These are phyloP conservation scores for Halcyon chelicuti DNA, from an alignment of 2,797 vertebrate species.

Conservation along the genomic window DNA sequence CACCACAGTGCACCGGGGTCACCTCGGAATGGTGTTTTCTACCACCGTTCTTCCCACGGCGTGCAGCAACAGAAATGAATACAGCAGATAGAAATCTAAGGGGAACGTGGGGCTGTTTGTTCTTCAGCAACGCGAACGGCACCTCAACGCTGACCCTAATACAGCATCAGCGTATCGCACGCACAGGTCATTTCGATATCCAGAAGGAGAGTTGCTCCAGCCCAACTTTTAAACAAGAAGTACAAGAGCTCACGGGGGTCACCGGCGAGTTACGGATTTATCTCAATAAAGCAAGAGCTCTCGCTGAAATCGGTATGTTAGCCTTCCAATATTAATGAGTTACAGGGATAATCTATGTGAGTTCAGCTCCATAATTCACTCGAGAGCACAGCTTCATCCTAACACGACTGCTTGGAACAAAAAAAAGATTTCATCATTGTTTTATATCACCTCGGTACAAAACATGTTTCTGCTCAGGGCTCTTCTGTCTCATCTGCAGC, in stretches of 20 bases:
- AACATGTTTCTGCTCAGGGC: not conserved
- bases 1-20: not conserved
- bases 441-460: not conserved
- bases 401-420: not conserved
- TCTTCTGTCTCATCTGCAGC: not conserved
- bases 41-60: not conserved
- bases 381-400: not conserved
- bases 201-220: not conserved
- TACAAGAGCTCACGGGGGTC: not conserved
- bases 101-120: not conserved
- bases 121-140: not conserved
- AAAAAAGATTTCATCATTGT: not conserved
- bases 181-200: not conserved
- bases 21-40: not conserved
- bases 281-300: not conserved
- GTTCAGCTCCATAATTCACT: not conserved
- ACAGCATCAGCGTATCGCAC: not conserved
- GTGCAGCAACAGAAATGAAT: not conserved
- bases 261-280: not conserved
- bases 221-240: constrained; percentile 30
- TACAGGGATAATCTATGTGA: not conserved
- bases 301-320: not conserved
- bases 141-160: not conserved
- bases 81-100: not conserved
- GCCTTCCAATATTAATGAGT: not conserved